Percentiles rank a stretch among this genome's conserved stretches.
phyloP scores from a whole-genome alignment of 1,140 invertebrate genomes.

The Euura lappo region DNA sequence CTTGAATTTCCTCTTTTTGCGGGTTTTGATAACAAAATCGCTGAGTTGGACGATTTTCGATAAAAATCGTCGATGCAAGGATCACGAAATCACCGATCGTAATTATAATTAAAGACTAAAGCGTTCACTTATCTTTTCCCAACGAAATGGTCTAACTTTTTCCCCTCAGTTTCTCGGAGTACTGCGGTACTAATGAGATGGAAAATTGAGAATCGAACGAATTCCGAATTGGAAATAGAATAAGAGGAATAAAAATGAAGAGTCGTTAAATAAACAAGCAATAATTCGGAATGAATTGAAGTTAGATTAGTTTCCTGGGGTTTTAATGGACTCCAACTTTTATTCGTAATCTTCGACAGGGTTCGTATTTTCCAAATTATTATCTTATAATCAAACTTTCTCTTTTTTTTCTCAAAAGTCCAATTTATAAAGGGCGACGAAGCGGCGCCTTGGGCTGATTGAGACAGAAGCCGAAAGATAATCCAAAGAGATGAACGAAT shows the following conservation, averaged over 20 bases:
- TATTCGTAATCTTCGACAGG: neutral
- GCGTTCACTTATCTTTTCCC: no score
- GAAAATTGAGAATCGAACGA: no score
- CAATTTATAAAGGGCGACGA: neutral
- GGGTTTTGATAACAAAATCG: no score
- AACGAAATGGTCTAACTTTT: no score
- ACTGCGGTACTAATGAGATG: no score
- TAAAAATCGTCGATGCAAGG: no score
- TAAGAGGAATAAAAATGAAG: neutral
- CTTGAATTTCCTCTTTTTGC: no score
- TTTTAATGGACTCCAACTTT: neutral
- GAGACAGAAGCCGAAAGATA: neutral
- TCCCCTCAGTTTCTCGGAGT: no score
- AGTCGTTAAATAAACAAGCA: neutral
- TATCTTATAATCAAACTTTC: neutral
- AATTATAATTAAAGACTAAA: no score
- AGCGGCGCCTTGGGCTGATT: neutral
- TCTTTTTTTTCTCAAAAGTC: neutral
- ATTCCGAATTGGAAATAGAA: no score
- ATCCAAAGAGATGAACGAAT: neutral
- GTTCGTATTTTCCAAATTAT: neutral
- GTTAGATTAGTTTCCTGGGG: neutral
- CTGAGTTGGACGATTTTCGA: no score
- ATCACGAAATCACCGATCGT: no score
- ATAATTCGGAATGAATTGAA: neutral